These are phyloP conservation scores for Leistus spinibarbis DNA, from an alignment of 2,888 invertebrate genomes.

Conservation along the genomic window DNA sequence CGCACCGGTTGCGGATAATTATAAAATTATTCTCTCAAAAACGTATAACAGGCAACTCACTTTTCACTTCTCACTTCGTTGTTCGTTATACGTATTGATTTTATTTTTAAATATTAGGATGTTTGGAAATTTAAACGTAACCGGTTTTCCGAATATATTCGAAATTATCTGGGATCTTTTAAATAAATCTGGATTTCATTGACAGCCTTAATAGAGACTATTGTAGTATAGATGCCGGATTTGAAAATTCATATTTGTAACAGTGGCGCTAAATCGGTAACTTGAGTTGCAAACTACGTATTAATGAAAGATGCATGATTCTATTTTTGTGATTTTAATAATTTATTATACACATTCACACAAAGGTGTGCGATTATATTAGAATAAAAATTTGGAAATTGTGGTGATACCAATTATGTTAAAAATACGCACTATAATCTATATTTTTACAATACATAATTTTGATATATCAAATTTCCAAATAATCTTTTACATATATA, in stretches of 20 bases:
- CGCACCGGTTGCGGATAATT: too few relatives aligned
- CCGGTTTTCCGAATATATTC: too few relatives aligned
- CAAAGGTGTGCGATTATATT: not conserved
- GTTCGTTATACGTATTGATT: too few relatives aligned
- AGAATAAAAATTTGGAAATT: not conserved
- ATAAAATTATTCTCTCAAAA: too few relatives aligned
- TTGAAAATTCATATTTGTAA: not conserved
- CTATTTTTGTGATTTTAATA: not conserved
- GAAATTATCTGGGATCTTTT: too few relatives aligned
- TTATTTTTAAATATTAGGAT: too few relatives aligned
- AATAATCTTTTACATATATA: not conserved
- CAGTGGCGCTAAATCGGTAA: not conserved
- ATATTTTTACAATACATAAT: not conserved
- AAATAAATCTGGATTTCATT: too few relatives aligned
- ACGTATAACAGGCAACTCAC: too few relatives aligned
- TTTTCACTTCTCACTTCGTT: too few relatives aligned
- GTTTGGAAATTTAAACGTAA: too few relatives aligned
- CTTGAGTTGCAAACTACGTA: not conserved
- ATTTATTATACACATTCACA: not conserved
- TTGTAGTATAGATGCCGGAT: not conserved
- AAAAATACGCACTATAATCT: not conserved
- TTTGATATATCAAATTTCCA: not conserved
- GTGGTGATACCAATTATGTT: not conserved
- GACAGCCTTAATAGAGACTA: too few relatives aligned
- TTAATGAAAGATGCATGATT: not conserved